These are phyloP conservation scores for Lasaia peninsularis DNA, from an alignment of 1,140 invertebrate genomes.

Conservation along the genomic window DNA sequence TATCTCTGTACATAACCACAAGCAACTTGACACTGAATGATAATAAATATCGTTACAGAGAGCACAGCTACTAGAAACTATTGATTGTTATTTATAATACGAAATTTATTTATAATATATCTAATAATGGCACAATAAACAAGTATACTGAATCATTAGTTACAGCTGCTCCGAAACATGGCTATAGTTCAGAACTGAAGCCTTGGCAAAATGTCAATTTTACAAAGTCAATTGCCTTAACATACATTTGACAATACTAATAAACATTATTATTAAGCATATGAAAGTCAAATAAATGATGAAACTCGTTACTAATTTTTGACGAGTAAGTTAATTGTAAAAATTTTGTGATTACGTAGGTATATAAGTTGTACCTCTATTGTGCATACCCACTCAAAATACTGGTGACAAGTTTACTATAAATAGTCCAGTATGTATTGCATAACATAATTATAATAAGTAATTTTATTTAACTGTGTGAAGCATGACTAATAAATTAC, in stretches of 20 bases:
- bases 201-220: not conserved
- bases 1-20: constrained; percentile 1
- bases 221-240: not conserved
- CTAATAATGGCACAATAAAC: not conserved
- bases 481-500: not conserved
- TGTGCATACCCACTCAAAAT: too few relatives aligned
- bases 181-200: not conserved
- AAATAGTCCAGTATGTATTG: too few relatives aligned
- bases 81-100: not conserved
- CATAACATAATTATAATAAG: too few relatives aligned
- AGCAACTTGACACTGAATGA: not conserved
- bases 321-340: too few relatives aligned
- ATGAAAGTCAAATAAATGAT: too few relatives aligned
- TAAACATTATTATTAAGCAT: too few relatives aligned
- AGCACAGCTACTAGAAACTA: not conserved
- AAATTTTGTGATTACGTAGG: too few relatives aligned
- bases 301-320: too few relatives aligned
- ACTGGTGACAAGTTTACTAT: too few relatives aligned
- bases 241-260: not conserved
- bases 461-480: not conserved
- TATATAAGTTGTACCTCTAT: too few relatives aligned
- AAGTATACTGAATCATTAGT: not conserved
- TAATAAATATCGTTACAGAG: not conserved
- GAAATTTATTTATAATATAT: too few relatives aligned
- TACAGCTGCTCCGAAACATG: not conserved